These are phyloP conservation scores for Cremastobaeus sp. DNA, from an alignment of 2,888 invertebrate species.

Conservation along the genomic window DNA sequence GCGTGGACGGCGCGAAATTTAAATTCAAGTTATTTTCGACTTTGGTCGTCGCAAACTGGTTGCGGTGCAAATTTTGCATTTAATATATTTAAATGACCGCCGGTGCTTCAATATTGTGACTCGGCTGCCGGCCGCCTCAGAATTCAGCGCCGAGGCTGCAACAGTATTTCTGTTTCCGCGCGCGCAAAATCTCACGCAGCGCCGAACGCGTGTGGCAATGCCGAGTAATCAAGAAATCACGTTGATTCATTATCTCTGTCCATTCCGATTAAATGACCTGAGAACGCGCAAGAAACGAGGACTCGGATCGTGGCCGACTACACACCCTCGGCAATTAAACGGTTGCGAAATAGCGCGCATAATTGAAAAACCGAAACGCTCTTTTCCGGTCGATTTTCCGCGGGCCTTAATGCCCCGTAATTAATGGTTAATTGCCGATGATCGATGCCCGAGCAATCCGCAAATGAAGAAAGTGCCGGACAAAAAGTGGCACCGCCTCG, in stretches of 20 bases:
- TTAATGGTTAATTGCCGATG: slow-evolving; percentile 45
- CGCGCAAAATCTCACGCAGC: no score
- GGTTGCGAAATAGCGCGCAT: slow-evolving; percentile 24
- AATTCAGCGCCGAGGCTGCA: no score
- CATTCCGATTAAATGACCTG: no score
- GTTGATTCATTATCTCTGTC: no score
- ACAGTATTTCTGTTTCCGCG: no score
- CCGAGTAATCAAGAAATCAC: no score
- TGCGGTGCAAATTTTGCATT: neutral
- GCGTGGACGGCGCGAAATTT: slow-evolving; percentile 43
- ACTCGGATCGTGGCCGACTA: no score
- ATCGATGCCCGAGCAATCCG: slow-evolving; percentile 42
- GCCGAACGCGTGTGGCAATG: no score
- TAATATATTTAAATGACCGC: slow-evolving; percentile 7
- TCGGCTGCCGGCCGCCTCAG: no score
- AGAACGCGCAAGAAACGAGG: no score
- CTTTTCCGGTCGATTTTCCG: slow-evolving; percentile 37
- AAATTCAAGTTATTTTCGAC: slow-evolving; percentile 24
- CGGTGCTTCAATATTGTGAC: no score
- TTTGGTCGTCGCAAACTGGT: slow-evolving; percentile 32
- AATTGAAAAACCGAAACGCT: slow-evolving; percentile 31
- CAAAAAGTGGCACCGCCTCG: slow-evolving; percentile 29
- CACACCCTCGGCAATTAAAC: slow-evolving; percentile 39
- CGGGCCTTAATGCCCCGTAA: slow-evolving; percentile 35
- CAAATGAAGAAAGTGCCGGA: slow-evolving; percentile 21